phyloP scores from a whole-genome alignment of 23 tunicate genomes.

The Diplosoma virens region DNA sequence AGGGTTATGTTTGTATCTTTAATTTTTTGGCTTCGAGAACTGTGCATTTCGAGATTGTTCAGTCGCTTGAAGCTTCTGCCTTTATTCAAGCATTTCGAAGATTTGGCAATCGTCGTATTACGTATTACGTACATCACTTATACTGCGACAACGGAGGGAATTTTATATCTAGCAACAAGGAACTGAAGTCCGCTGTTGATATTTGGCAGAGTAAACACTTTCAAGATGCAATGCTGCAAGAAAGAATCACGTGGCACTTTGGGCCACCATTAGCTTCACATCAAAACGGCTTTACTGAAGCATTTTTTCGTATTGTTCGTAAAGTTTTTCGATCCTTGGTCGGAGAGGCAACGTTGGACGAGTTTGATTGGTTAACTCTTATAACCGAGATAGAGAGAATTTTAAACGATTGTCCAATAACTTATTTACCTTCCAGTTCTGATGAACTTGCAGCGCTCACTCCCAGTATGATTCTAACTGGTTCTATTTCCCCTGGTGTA shows the following conservation, averaged over 20 bases:
- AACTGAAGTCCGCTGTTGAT: constrained; percentile 6
- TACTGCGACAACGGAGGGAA: constrained; percentile 32
- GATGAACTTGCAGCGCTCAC: constrained; percentile 16
- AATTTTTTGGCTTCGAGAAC: constrained; percentile 45
- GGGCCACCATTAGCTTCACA: constrained; percentile 1
- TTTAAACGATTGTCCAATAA: constrained; percentile 7
- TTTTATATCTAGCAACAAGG: constrained; percentile 25
- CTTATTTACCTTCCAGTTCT: constrained; percentile 19
- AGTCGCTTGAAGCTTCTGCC: constrained; percentile 30
- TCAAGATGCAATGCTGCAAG: not conserved
- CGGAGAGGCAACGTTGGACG: not conserved
- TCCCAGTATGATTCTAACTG: constrained; percentile 21
- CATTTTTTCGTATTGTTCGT: constrained; percentile 24
- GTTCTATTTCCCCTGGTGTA: constrained; percentile 7
- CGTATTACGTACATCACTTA: not conserved
- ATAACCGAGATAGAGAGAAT: constrained; percentile 3
- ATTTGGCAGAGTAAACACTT: constrained; percentile 22
- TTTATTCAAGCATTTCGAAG: constrained; percentile 22
- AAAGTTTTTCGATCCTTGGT: constrained; percentile 8
- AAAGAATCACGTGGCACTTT: constrained; percentile 14
- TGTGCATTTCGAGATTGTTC: constrained; percentile 31
- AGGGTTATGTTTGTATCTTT: constrained; percentile 41
- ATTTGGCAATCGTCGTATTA: constrained; percentile 26
- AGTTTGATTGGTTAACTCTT: not conserved
- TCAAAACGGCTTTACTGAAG: constrained; percentile 26